These are phyloP conservation scores for Urophycis tenuis DNA, from an alignment of 2,797 vertebrate genomes.

Conservation along the genomic window DNA sequence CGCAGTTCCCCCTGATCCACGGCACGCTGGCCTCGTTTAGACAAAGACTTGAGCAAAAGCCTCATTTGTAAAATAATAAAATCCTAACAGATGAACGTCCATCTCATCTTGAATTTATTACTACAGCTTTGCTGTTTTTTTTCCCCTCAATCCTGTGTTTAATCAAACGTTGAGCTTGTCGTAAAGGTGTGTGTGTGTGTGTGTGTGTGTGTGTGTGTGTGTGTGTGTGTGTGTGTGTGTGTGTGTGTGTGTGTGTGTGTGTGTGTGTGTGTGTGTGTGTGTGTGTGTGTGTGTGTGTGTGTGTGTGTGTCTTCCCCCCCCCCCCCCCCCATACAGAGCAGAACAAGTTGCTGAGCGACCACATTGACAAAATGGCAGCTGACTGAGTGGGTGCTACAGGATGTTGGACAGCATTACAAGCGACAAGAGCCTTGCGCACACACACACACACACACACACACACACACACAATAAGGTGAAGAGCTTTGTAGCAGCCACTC, in stretches of 20 bases:
- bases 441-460: constrained; percentile 1
- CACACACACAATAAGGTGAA: background rate
- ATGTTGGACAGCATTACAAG: constrained; percentile 9
- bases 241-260: constrained; percentile 3
- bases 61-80: background rate
- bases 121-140: background rate
- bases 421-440: constrained; percentile 17
- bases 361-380: constrained; percentile 88
- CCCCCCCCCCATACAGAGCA: constrained; percentile 74
- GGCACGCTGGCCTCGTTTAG: background rate
- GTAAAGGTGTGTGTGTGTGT: background rate
- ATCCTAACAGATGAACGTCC: background rate
- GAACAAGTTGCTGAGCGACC: constrained; percentile 89
- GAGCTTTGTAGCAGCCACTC: background rate
- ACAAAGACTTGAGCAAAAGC: background rate
- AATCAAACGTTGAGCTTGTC: background rate
- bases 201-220: constrained; percentile 4
- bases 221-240: constrained; percentile 3
- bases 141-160: background rate
- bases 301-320: background rate
- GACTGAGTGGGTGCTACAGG: constrained; percentile 65
- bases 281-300: constrained; percentile 13
- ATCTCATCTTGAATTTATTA: background rate
- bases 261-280: constrained; percentile 6
- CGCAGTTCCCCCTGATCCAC: background rate